Evolutionary conservation across 2,113 vertebrate genomes (phyloP).

Genomic region (Pionites leucogaster): DNA sequence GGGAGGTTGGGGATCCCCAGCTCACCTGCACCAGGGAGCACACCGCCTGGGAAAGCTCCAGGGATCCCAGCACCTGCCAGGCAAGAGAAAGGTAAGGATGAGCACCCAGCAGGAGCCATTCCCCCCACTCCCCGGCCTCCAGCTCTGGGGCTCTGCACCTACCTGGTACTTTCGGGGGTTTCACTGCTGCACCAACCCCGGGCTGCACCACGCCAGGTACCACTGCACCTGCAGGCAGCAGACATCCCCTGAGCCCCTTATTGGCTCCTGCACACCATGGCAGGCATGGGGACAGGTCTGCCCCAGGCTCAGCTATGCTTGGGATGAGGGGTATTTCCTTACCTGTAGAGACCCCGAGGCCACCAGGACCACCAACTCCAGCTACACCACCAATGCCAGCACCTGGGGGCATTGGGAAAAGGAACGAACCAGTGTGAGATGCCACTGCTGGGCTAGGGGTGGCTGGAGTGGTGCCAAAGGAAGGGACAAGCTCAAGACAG

Average conservation of each 20-base stretch:
- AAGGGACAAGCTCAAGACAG: not conserved
- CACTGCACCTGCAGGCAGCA: conserved; percentile 60
- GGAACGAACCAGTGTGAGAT: not conserved
- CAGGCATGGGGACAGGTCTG: not conserved
- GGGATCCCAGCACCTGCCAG: conserved; percentile 76
- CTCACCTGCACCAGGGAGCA: conserved; percentile 80
- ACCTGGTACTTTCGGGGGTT: conserved; percentile 82
- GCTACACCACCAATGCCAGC: conserved; percentile 50
- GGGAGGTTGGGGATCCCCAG: no score
- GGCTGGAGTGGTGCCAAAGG: rapidly evolving
- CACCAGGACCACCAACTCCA: conserved; percentile 7
- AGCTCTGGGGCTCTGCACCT: not conserved
- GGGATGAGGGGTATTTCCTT: not conserved
- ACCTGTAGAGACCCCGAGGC: conserved; percentile 70
- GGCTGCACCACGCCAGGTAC: conserved; percentile 63
- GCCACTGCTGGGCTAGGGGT: not conserved
- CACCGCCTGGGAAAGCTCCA: conserved; percentile 76
- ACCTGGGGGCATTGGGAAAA: conserved; percentile 17
- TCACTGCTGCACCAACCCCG: conserved; percentile 65
- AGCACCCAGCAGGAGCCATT: rapidly evolving
- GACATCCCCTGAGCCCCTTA: not conserved
- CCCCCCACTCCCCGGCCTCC: not conserved
- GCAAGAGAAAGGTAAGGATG: not conserved
- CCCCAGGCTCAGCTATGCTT: not conserved
- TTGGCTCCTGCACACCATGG: not conserved